These are phyloP conservation scores for Gasteruption jaculator DNA, from an alignment of 2,888 invertebrate species.

Conservation along the genomic window DNA sequence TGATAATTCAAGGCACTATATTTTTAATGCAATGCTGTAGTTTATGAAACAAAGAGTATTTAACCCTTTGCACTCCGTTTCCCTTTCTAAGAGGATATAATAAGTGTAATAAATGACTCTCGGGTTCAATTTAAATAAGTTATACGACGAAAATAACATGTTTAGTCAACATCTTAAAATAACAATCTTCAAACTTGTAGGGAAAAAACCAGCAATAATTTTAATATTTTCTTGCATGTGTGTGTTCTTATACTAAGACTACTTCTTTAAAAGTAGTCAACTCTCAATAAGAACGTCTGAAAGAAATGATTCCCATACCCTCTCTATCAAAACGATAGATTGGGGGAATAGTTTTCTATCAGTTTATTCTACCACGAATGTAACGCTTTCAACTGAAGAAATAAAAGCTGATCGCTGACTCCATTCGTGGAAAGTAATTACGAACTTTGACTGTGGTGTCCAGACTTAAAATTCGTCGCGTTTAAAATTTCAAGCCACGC, in stretches of 20 bases:
- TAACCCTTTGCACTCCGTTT: no score
- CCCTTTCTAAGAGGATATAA: background rate
- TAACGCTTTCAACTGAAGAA: constrained; percentile 34
- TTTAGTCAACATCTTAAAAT: no score
- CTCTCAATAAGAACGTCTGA: constrained; percentile 33
- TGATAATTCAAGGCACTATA: no score
- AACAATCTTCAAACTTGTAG: no score
- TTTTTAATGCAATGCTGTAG: no score
- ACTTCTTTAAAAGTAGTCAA: constrained; percentile 27
- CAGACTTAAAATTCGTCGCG: background rate
- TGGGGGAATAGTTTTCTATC: constrained; percentile 21
- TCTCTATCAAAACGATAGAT: constrained; percentile 37
- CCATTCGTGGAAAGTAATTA: constrained; percentile 33
- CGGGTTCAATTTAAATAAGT: no score
- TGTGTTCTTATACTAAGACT: constrained; percentile 35
- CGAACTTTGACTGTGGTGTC: constrained; percentile 3
- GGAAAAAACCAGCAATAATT: no score
- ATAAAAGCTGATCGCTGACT: constrained; percentile 37
- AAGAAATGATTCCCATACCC: constrained; percentile 23
- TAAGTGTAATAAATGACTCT: no score
- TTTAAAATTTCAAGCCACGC: no score
- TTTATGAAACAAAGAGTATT: no score
- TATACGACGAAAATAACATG: no score
- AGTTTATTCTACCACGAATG: constrained; percentile 40
- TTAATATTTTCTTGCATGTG: no score